Conservation (phyloP, 2,797 vertebrate species). For the Macropus fuliginosus region DNA sequence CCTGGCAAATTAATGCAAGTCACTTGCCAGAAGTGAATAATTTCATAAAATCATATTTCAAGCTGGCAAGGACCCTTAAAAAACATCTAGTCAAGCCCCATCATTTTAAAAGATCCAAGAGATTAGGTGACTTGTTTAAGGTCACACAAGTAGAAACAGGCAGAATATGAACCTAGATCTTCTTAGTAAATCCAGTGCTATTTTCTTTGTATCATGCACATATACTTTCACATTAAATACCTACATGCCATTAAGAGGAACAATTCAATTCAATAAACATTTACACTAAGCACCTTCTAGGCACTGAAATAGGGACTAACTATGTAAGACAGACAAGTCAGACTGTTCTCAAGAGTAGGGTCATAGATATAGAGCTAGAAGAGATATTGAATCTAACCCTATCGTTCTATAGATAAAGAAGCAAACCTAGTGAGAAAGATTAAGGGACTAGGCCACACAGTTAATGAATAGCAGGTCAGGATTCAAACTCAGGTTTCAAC, state of each 20-base stretch:
- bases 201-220: background rate
- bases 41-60: background rate
- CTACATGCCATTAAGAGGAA: background rate
- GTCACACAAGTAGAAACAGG: background rate
- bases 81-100: background rate
- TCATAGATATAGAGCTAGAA: too few species aligned
- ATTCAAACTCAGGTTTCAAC: background rate
- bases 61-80: background rate
- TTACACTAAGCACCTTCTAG: too few species aligned
- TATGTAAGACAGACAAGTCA: too few species aligned
- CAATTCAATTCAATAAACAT: too few species aligned
- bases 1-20: background rate
- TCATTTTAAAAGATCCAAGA: background rate
- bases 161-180: background rate
- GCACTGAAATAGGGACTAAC: too few species aligned
- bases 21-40: background rate
- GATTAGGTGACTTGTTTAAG: background rate
- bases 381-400: too few species aligned
- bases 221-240: background rate
- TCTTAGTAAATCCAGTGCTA: background rate
- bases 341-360: too few species aligned
- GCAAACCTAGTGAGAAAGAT: too few species aligned
- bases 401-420: too few species aligned
- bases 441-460: too few species aligned
- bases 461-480: background rate